Evolutionary conservation across 2,888 invertebrate species (phyloP), one percentile per base, ranked within the genome.

Genomic region (Drosophila limbata): DNA sequence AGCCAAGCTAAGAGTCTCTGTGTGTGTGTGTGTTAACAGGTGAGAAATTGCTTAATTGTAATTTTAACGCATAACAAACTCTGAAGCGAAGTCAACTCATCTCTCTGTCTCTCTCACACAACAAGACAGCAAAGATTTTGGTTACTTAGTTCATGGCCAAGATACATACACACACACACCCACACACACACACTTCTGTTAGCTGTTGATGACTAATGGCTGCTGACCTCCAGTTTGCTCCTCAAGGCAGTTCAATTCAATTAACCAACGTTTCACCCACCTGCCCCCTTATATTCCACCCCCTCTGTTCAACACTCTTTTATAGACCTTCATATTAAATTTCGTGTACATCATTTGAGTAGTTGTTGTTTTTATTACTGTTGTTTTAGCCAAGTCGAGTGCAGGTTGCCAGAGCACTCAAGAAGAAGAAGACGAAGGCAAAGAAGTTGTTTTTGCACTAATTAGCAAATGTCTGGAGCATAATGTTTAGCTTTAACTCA

Each of bases 11-110:
- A 40, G 42, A 42, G n/a, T 19, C 56, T 42, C 9, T 33, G 40
- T 45, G 63, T 55, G 60, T 53, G 61, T 64, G 50, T 68, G 71
- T 69, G 69, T 65, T 76, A 79, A 84, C 85, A 89, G 85, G 89
- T 85, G 89, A 81, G 88, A 89, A 85, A 89, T 85, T 89, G 82
- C 89, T 79, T 85, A 88, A 88, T 82, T 89, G 89, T 88, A 79
- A 81, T 81, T 89, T 85, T 81, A 83, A 83, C 84, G 84, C 87
- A 59, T 68, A 79, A 69, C 76, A 79, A 68, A 74, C 69, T 55
- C 47, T 44, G 69, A 39, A 52, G 52, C 40, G 28, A 15, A 9
- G 51, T 39, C 3, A 53, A 17, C 25, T 17, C 3, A n/a, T 5
- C 33, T 31, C 42, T 31, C 6, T 15, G 15, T 40, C n/a, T 35